Evolutionary conservation across 1,140 invertebrate genomes (phyloP).

Genomic region (Phocides pigmalion): DNA sequence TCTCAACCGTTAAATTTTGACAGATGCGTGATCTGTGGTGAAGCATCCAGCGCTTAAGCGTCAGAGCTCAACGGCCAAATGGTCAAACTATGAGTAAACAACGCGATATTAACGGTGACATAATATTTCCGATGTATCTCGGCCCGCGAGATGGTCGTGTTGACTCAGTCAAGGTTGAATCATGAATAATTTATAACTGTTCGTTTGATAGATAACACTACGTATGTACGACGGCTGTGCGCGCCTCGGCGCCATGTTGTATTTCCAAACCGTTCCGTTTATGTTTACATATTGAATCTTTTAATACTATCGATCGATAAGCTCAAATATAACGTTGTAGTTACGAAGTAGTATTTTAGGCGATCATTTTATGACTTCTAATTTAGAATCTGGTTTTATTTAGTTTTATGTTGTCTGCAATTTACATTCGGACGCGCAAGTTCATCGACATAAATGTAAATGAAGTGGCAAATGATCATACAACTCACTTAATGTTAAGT

Average conservation of each 20-base stretch:
- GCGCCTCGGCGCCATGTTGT: constrained; percentile 26
- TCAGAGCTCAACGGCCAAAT: constrained; percentile 21
- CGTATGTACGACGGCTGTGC: constrained; percentile 14
- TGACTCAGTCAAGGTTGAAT: constrained; percentile 57
- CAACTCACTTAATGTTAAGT: too few relatives aligned
- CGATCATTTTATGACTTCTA: neutral
- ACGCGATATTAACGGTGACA: constrained; percentile 56
- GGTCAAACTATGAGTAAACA: constrained; percentile 36
- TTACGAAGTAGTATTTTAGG: neutral
- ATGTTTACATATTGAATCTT: constrained; percentile 14
- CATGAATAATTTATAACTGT: constrained; percentile 59
- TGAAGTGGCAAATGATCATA: too few relatives aligned
- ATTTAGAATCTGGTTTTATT: neutral
- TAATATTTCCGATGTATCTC: constrained; percentile 53
- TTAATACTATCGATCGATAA: constrained; percentile 1
- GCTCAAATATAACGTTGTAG: neutral
- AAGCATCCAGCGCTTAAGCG: neutral
- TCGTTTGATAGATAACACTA: constrained; percentile 35
- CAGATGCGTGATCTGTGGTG: neutral
- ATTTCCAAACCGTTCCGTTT: constrained; percentile 17
- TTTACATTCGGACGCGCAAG: neutral
- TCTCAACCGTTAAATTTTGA: constrained; percentile 7
- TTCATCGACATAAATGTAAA: too few relatives aligned
- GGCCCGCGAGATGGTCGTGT: constrained; percentile 53
- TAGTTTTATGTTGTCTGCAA: neutral